Percentiles rank a stretch among this genome's conserved stretches.
These are phyloP conservation scores for Aldrovandia affinis DNA, from an alignment of 2,797 vertebrate species.

Conservation along the genomic window DNA sequence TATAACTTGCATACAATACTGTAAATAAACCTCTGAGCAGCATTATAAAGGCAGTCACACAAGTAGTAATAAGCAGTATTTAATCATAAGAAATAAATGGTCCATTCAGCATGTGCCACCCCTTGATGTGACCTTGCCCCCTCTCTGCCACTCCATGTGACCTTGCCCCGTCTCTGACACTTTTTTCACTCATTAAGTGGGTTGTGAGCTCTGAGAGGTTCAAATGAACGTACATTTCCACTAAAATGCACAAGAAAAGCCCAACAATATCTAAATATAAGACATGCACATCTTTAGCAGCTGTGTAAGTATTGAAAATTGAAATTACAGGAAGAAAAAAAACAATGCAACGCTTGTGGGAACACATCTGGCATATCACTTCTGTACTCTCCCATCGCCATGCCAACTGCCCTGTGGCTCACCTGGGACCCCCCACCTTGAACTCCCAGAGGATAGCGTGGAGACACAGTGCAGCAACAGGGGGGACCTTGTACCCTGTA, in stretches of 20 bases:
- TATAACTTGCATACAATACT: too few species aligned
- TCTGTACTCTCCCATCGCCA: background rate
- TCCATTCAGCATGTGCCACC: too few species aligned
- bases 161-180: too few species aligned
- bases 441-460: background rate
- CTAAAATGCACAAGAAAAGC: background rate
- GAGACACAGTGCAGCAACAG: background rate
- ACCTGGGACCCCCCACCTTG: background rate
- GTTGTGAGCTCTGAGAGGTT: too few species aligned
- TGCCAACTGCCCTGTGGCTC: background rate
- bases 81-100: too few species aligned
- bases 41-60: too few species aligned
- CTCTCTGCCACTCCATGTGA: too few species aligned
- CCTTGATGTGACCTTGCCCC: too few species aligned
- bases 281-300: background rate
- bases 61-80: too few species aligned
- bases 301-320: background rate
- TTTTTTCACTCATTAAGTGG: too few species aligned
- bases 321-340: background rate
- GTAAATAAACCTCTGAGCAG: too few species aligned
- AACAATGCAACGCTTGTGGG: background rate
- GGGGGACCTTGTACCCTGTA: background rate
- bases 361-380: background rate
- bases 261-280: background rate
- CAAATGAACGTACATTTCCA: background rate